Percentiles rank a stretch among this genome's conserved stretches.
Conservation (phyloP, 2,888 invertebrate species). For the Drosophila maculinotata region DNA sequence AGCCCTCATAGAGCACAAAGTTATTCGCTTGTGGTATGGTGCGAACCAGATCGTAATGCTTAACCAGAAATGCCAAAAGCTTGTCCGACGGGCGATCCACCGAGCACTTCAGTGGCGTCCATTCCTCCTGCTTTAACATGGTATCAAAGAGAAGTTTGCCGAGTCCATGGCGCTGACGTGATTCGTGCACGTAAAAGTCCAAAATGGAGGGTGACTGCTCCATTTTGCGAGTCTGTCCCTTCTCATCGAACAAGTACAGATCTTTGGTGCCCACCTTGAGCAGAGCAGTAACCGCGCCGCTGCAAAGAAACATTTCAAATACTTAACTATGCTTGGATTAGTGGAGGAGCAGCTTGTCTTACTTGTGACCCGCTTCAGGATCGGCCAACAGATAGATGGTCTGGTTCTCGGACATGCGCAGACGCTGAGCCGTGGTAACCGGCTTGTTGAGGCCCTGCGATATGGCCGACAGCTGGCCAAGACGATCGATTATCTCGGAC, state of each 20-base stretch:
- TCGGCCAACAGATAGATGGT: constrained; percentile 84
- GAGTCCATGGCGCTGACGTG: constrained; percentile 93
- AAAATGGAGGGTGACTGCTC: constrained; percentile 94
- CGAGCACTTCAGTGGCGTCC: constrained; percentile 91
- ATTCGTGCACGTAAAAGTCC: constrained; percentile 96
- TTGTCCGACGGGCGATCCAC: constrained; percentile 97
- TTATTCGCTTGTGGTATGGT: constrained; percentile 94
- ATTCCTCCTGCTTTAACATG: constrained; percentile 91
- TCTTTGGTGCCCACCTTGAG: constrained; percentile 96
- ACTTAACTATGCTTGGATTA: neutral
- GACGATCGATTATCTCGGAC: constrained; percentile 88
- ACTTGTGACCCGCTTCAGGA: constrained; percentile 86
- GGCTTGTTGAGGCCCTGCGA: constrained; percentile 91
- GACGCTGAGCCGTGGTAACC: constrained; percentile 90
- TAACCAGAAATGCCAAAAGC: constrained; percentile 92
- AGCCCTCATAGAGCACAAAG: constrained; percentile 93
- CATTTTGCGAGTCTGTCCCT: constrained; percentile 90
- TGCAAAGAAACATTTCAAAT: constrained; percentile 77
- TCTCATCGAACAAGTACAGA: constrained; percentile 92
- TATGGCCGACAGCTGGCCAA: constrained; percentile 90
- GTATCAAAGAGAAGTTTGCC: constrained; percentile 94
- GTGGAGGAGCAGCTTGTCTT: constrained; percentile 73
- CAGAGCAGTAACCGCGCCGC: constrained; percentile 92
- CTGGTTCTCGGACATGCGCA: constrained; percentile 87
- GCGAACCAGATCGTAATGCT: constrained; percentile 89